Evolutionary conservation across 2,797 vertebrate genomes (phyloP).

Genomic region (Streptopelia turtur): DNA sequence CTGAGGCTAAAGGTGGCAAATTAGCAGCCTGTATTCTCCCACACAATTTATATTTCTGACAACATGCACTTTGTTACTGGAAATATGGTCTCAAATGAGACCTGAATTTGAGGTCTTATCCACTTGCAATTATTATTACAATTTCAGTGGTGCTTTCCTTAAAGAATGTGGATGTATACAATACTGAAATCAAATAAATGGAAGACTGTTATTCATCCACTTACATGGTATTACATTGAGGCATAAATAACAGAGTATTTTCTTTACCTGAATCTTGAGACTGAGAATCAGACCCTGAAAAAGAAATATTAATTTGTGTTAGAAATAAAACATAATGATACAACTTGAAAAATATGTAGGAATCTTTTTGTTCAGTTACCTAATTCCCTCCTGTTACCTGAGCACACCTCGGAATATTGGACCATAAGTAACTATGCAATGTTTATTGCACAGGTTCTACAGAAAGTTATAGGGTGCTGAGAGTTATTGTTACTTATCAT

Average conservation of each 20-base stretch:
- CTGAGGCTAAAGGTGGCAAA: background rate
- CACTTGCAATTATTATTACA: background rate
- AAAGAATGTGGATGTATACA: background rate
- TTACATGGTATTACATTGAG: background rate
- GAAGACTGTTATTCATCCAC: background rate
- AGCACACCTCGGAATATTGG: background rate
- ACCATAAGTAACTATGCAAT: background rate
- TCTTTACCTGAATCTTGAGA: slow-evolving; percentile 92
- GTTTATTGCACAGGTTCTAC: background rate
- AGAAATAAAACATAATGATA: background rate
- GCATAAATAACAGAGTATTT: slow-evolving; percentile 10
- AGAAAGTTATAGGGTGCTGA: background rate
- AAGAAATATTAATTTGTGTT: slow-evolving; percentile 55
- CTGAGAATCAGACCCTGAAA: slow-evolving; percentile 90
- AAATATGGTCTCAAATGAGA: slow-evolving; percentile 11
- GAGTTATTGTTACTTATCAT: background rate
- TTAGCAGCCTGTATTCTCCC: background rate
- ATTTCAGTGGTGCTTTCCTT: background rate
- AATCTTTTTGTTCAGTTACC: background rate
- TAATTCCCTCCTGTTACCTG: background rate
- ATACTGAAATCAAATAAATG: background rate
- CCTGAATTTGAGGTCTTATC: slow-evolving; percentile 1
- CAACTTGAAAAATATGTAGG: background rate
- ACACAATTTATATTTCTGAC: background rate
- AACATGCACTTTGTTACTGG: background rate